These are phyloP conservation scores for Notiomystis cincta DNA, from an alignment of 2,113 vertebrate genomes.

Conservation along the genomic window DNA sequence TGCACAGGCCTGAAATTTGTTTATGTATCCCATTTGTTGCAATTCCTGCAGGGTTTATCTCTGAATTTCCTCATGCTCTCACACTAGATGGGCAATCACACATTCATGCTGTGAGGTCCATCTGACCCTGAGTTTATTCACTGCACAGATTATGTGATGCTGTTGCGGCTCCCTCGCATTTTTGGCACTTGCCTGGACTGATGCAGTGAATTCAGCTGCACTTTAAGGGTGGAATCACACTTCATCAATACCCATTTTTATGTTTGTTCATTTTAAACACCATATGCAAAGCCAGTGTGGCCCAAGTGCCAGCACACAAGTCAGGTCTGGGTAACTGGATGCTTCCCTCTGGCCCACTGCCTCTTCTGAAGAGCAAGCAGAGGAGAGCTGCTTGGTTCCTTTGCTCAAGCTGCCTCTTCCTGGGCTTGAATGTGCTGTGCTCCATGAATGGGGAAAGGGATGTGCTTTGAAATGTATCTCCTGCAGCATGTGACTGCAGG, in stretches of 20 bases:
- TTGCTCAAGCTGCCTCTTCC: background rate
- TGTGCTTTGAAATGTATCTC: background rate
- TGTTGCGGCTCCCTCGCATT: background rate
- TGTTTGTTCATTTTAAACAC: background rate
- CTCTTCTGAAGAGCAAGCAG: background rate
- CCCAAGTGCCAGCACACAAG: background rate
- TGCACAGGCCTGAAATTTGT: background rate
- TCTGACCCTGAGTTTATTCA: background rate
- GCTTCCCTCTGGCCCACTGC: background rate
- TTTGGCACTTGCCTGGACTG: background rate
- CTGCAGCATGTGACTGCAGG: background rate
- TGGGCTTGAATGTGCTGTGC: background rate
- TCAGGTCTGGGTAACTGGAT: background rate
- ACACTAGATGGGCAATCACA: background rate
- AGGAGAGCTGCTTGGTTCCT: background rate
- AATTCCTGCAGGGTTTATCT: background rate
- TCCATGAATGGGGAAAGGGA: background rate
- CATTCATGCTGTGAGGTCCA: background rate
- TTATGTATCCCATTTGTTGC: background rate
- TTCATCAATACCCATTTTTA: slow-evolving; percentile 23
- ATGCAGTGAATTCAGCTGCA: background rate
- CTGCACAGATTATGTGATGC: background rate
- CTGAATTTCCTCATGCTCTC: background rate
- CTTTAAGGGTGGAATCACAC: background rate
- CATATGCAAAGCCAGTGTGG: background rate